Conservation (phyloP, 1,140 invertebrate genomes). For the Bicyclus anynana region DNA sequence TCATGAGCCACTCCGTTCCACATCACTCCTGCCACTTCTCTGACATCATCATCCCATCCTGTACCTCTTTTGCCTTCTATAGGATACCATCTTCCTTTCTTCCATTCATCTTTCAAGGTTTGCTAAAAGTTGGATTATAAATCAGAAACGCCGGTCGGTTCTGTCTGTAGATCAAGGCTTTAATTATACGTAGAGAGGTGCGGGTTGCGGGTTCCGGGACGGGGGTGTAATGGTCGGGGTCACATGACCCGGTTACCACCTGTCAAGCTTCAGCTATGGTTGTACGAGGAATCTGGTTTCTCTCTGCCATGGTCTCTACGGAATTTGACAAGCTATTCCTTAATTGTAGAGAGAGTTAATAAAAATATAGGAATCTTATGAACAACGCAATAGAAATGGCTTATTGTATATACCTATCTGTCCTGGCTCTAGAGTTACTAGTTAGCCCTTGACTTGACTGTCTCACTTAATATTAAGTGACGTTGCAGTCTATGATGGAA, state of each 20-base stretch:
- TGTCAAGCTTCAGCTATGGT: not conserved
- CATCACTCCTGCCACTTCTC: too few relatives aligned
- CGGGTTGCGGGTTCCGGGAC: not conserved
- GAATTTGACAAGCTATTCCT: not conserved
- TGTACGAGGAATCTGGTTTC: not conserved
- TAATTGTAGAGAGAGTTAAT: not conserved
- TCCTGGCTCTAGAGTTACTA: too few relatives aligned
- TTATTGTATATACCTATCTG: too few relatives aligned
- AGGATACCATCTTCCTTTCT: too few relatives aligned
- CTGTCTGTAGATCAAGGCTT: not conserved
- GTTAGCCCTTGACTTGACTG: too few relatives aligned
- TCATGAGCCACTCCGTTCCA: too few relatives aligned
- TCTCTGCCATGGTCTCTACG: not conserved
- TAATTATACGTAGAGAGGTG: not conserved
- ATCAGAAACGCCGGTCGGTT: not conserved
- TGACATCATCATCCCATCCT: too few relatives aligned
- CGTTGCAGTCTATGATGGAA: too few relatives aligned
- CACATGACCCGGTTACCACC: not conserved
- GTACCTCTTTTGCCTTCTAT: too few relatives aligned
- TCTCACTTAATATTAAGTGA: too few relatives aligned
- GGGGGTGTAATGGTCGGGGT: slow-evolving; percentile 1
- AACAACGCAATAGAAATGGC: too few relatives aligned
- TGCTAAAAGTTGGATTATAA: not conserved
- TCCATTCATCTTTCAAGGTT: too few relatives aligned
- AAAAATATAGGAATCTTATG: not conserved